These are phyloP conservation scores for Poecilia velifera DNA, from an alignment of 2,797 vertebrate genomes.

Conservation along the genomic window DNA sequence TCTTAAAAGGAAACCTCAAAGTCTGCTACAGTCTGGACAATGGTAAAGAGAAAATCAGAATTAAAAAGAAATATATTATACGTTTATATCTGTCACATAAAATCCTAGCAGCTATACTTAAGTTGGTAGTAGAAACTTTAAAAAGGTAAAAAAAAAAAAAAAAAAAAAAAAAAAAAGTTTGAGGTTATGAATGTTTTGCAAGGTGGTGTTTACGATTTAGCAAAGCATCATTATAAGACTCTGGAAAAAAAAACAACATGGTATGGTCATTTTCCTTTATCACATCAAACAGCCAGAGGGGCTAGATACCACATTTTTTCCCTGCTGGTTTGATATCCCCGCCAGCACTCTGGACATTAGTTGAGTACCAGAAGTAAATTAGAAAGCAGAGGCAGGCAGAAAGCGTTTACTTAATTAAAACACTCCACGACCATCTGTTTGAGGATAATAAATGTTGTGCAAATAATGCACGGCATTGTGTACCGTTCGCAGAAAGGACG, in stretches of 20 bases:
- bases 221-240: slow-evolving; percentile 18
- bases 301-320: slow-evolving; percentile 4
- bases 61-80: not conserved
- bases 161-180: not conserved
- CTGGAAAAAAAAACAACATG: slow-evolving; percentile 5
- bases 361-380: slow-evolving; percentile 59
- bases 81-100: not conserved
- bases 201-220: slow-evolving; percentile 10
- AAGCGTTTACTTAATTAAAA: slow-evolving; percentile 73
- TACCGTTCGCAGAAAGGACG: no score
- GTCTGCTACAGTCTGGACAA: not conserved
- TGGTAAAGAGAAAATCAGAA: not conserved
- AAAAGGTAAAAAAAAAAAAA: not conserved
- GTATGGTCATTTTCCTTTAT: slow-evolving; percentile 26
- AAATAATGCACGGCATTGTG: slow-evolving; percentile 31
- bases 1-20: not conserved
- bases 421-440: slow-evolving; percentile 73
- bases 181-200: not conserved
- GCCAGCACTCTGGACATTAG: slow-evolving; percentile 49
- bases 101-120: not conserved
- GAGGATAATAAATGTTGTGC: slow-evolving; percentile 55
- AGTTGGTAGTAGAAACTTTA: not conserved
- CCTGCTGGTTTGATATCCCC: slow-evolving; percentile 39
- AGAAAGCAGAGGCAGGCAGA: slow-evolving; percentile 47
- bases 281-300: slow-evolving; percentile 11